Evolutionary conservation across 2,888 invertebrate species (phyloP).

Genomic region (Muscina levida): DNA sequence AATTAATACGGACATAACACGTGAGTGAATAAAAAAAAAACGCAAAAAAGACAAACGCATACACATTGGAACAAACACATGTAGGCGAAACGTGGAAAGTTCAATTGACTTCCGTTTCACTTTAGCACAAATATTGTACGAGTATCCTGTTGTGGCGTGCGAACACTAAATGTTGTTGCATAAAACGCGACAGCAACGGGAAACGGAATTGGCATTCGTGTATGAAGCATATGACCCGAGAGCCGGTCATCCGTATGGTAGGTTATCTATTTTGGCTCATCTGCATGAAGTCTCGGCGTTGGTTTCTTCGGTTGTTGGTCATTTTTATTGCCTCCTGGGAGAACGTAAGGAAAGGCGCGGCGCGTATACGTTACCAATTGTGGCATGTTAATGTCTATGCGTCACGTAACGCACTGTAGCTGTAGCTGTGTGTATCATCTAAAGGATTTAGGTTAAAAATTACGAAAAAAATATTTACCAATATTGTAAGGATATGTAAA

Average conservation of each 20-base stretch:
- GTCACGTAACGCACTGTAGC: conserved; percentile 49
- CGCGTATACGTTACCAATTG: not conserved
- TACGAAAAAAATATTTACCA: not conserved
- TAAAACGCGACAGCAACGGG: conserved; percentile 55
- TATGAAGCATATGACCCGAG: conserved; percentile 1
- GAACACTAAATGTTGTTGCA: conserved; percentile 60
- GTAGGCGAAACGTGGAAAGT: conserved; percentile 51
- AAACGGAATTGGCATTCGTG: conserved; percentile 19
- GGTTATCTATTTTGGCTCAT: conserved; percentile 63
- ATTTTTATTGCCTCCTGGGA: conserved; percentile 36
- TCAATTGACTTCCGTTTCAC: conserved; percentile 63
- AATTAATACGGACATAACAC: conserved; percentile 50
- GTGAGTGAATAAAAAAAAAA: conserved; percentile 42
- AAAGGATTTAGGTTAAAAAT: conserved; percentile 7
- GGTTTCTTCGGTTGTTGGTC: conserved; percentile 44
- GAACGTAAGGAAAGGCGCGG: conserved; percentile 1
- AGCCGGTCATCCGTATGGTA: not conserved
- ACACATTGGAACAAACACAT: conserved; percentile 39
- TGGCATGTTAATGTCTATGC: conserved; percentile 52
- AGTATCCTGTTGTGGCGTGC: conserved; percentile 58
- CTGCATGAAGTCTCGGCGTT: conserved; percentile 54
- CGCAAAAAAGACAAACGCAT: conserved; percentile 4
- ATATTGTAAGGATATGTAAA: no score
- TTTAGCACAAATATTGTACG: conserved; percentile 47
- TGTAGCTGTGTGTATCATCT: not conserved